Conservation (phyloP, 1,140 invertebrate genomes). For the Drosophila takahashii region DNA sequence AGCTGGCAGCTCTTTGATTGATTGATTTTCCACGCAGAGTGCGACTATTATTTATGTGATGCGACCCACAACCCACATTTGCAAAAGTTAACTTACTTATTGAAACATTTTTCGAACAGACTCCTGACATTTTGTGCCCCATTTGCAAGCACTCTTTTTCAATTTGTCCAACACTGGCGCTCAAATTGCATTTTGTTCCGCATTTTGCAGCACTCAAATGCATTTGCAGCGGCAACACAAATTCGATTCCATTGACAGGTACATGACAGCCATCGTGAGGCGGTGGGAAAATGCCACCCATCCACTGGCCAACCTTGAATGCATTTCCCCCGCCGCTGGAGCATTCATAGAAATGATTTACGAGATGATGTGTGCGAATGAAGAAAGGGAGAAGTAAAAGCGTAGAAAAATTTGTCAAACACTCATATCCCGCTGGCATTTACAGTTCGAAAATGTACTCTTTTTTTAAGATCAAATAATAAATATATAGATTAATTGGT, state of each 20-base stretch:
- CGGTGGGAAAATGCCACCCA: not conserved
- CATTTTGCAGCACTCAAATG: constrained; percentile 29
- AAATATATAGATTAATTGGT: not conserved
- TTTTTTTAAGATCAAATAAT: not conserved
- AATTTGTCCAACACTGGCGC: constrained; percentile 28
- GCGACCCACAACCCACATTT: too few relatives aligned
- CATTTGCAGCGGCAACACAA: constrained; percentile 15
- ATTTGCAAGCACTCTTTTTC: not conserved
- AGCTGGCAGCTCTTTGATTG: not conserved
- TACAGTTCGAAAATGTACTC: not conserved
- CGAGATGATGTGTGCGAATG: constrained; percentile 34
- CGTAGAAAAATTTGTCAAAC: constrained; percentile 38
- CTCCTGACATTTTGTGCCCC: not conserved
- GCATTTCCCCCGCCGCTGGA: constrained; percentile 12
- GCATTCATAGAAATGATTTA: constrained; percentile 59
- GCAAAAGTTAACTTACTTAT: too few relatives aligned
- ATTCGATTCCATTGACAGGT: constrained; percentile 29
- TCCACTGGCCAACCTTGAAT: constrained; percentile 13
- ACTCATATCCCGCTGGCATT: constrained; percentile 2
- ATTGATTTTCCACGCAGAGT: not conserved
- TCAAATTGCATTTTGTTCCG: constrained; percentile 28
- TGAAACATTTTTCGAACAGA: too few relatives aligned
- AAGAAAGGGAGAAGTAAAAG: not conserved
- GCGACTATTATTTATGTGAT: not conserved
- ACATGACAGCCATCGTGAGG: constrained; percentile 9